These are phyloP conservation scores for Menidia beryllina DNA, from an alignment of 2,113 vertebrate genomes.

Conservation along the genomic window DNA sequence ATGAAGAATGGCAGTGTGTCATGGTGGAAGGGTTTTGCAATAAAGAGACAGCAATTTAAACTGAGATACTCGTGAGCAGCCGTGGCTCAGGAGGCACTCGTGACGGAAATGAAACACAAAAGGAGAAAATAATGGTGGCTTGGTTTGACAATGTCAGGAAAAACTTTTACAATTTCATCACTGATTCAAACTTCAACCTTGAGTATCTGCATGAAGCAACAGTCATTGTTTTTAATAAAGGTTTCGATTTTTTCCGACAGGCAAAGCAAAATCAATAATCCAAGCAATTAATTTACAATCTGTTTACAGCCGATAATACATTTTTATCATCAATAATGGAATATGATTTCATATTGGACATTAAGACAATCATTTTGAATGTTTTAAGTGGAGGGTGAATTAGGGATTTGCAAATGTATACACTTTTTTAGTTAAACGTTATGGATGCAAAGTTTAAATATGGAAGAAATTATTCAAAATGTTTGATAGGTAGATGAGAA, in stretches of 20 bases:
- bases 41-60: slow-evolving; percentile 71
- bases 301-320: slow-evolving; percentile 52
- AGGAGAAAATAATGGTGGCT: slow-evolving; percentile 64
- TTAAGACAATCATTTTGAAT: too few species aligned
- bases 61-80: slow-evolving; percentile 53
- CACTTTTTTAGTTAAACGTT: slow-evolving; percentile 11
- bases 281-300: slow-evolving; percentile 39
- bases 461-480: slow-evolving; percentile 51
- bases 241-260: slow-evolving; percentile 19
- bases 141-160: slow-evolving; percentile 38
- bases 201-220: slow-evolving; percentile 2
- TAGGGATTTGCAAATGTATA: slow-evolving; percentile 60
- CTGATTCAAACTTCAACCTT: background rate
- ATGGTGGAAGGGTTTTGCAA: slow-evolving; percentile 66
- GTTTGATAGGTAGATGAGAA: slow-evolving; percentile 17
- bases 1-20: slow-evolving; percentile 68
- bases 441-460: slow-evolving; percentile 32
- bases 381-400: slow-evolving; percentile 46
- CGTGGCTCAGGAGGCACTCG: slow-evolving; percentile 47
- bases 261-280: slow-evolving; percentile 17
- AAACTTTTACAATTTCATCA: slow-evolving; percentile 50
- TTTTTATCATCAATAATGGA: too few species aligned
- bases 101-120: slow-evolving; percentile 62
- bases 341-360: too few species aligned
- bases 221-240: background rate